Evolutionary conservation across 2,888 invertebrate species (phyloP).

Genomic region (Mythimna lalbum): DNA sequence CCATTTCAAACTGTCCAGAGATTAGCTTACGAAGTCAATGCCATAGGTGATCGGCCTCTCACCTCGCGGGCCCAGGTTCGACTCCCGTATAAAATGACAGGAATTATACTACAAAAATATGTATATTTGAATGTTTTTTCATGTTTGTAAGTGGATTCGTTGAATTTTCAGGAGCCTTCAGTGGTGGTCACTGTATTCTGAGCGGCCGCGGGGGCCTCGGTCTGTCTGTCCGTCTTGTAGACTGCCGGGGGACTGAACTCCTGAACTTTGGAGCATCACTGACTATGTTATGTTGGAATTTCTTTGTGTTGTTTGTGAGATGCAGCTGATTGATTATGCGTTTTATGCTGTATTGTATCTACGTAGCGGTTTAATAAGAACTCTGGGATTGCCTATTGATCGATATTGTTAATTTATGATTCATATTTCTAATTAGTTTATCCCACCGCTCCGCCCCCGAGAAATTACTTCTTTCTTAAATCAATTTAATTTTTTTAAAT

Average conservation of each 20-base stretch:
- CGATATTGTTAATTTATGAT: too few species aligned
- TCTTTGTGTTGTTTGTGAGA: slow-evolving; percentile 14
- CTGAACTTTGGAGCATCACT: slow-evolving; percentile 41
- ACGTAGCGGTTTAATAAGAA: too few species aligned
- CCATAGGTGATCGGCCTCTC: slow-evolving; percentile 72
- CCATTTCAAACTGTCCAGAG: slow-evolving; percentile 49
- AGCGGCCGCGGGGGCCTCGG: slow-evolving; percentile 30
- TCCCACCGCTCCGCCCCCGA: too few species aligned
- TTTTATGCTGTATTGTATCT: background rate
- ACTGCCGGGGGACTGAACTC: slow-evolving; percentile 47
- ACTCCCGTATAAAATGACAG: slow-evolving; percentile 67
- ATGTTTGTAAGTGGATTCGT: slow-evolving; percentile 52
- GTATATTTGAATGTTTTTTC: slow-evolving; percentile 58
- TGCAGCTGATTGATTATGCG: background rate
- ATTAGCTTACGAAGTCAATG: slow-evolving; percentile 65
- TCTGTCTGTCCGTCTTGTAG: slow-evolving; percentile 43
- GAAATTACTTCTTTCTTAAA: too few species aligned
- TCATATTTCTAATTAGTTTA: too few species aligned
- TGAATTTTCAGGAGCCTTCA: slow-evolving; percentile 47
- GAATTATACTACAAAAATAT: slow-evolving; percentile 66
- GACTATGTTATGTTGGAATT: slow-evolving; percentile 27
- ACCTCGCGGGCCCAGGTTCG: slow-evolving; percentile 69
- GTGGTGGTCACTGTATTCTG: slow-evolving; percentile 52
- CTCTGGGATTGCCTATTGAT: too few species aligned
- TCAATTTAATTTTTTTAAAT: too few species aligned